phyloP scores from a whole-genome alignment of 2,888 invertebrate species.

The Caenorhabditis sulstoni region DNA sequence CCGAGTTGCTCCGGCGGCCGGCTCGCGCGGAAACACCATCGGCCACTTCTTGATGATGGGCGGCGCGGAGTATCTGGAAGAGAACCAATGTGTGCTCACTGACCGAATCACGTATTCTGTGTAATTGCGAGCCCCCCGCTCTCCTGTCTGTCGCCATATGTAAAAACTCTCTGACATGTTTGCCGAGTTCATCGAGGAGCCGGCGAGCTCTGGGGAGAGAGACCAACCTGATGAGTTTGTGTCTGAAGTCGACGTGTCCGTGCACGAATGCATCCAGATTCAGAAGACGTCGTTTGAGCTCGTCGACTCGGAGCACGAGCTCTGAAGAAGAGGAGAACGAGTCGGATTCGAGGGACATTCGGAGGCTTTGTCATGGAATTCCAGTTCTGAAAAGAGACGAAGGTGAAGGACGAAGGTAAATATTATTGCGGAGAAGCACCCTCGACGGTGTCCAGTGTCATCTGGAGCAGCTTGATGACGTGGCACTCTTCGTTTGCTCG shows the following conservation, averaged over 20 bases:
- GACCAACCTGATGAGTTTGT: constrained; percentile 44
- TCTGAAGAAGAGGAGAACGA: constrained; percentile 27
- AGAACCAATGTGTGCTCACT: constrained; percentile 6
- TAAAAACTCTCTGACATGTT: neutral
- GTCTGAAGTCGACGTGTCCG: constrained; percentile 44
- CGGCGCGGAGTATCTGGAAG: constrained; percentile 50
- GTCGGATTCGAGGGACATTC: constrained; percentile 32
- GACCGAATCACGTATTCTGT: constrained; percentile 3
- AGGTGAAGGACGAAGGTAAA: constrained; percentile 26
- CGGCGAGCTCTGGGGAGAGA: neutral
- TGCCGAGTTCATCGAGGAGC: neutral
- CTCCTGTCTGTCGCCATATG: no score
- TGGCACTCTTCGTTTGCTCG: neutral
- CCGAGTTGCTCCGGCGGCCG: constrained; percentile 39
- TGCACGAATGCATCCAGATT: constrained; percentile 57
- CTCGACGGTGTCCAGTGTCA: constrained; percentile 37
- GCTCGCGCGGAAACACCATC: constrained; percentile 16
- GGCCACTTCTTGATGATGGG: constrained; percentile 55
- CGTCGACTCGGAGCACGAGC: constrained; percentile 34
- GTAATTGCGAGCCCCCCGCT: neutral
- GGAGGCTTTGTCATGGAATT: neutral
- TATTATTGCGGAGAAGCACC: constrained; percentile 35
- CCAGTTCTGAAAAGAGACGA: neutral
- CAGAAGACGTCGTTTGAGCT: constrained; percentile 28
- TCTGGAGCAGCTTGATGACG: neutral